Conservation (phyloP, 1,140 invertebrate species). For the Zelostemma sp. region DNA sequence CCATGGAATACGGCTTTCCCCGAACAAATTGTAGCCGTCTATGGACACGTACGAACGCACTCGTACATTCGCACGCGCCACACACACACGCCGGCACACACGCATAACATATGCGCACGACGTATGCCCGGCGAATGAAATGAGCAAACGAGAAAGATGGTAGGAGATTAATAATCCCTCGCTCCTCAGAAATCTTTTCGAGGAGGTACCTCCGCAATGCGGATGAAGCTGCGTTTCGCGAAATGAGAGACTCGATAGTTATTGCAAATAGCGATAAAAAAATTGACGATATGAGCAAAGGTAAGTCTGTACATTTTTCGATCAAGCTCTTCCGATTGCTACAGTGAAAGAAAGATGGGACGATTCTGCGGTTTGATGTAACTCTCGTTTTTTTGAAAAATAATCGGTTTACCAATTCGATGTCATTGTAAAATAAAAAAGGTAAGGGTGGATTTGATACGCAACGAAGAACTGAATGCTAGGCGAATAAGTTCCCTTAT, state of each 20-base stretch:
- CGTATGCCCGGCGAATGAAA: constrained; percentile 31
- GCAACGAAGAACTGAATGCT: no score
- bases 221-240: constrained; percentile 9
- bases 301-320: no score
- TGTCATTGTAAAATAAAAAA: no score
- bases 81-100: not conserved
- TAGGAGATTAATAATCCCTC: constrained; percentile 41
- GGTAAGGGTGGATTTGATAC: no score
- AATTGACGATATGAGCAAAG: no score
- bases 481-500: not conserved
- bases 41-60: not conserved
- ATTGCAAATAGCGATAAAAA: not conserved
- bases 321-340: no score
- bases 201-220: constrained; percentile 24
- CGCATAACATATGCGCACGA: constrained; percentile 16
- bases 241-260: constrained; percentile 9
- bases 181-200: constrained; percentile 35
- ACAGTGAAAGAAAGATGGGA: no score
- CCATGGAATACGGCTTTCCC: constrained; percentile 32
- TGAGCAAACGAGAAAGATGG: constrained; percentile 43
- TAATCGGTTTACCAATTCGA: no score
- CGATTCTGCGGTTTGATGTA: not conserved
- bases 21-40: constrained; percentile 26
- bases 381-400: no score
- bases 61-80: not conserved